phyloP scores from a whole-genome alignment of 2,113 vertebrate species.

The Cryptomyrus ogoouensis region DNA sequence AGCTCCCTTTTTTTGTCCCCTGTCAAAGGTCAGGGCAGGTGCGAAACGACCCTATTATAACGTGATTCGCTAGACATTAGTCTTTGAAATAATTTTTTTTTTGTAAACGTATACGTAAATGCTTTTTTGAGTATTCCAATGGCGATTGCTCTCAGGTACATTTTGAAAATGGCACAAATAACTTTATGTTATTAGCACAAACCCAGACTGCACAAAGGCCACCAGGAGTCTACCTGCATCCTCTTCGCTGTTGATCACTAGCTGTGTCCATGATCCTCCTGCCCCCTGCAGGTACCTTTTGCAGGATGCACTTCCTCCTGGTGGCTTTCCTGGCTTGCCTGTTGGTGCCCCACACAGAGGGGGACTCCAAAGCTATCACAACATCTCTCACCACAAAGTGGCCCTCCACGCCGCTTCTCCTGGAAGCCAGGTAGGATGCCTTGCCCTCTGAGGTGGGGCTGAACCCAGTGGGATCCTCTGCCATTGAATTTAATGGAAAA shows the following conservation, averaged over 20 bases:
- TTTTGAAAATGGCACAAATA: background rate
- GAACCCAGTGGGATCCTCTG: background rate
- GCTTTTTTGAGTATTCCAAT: background rate
- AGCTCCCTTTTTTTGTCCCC: background rate
- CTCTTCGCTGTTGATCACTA: background rate
- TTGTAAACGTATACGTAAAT: background rate
- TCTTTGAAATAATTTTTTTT: background rate
- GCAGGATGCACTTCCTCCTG: conserved; percentile 66
- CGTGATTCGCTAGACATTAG: background rate
- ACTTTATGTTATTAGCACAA: background rate
- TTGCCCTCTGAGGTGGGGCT: conserved; percentile 27
- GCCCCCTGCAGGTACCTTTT: conserved; percentile 38
- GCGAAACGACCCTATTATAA: background rate
- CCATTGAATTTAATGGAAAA: background rate
- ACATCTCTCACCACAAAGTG: conserved; percentile 91
- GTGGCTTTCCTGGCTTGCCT: conserved; percentile 61
- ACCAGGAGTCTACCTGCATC: background rate
- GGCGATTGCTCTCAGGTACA: background rate
- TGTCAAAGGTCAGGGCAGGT: conserved; percentile 1
- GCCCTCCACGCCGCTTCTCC: conserved; percentile 79
- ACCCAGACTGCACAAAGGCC: background rate
- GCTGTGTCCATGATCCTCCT: background rate
- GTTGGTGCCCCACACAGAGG: conserved; percentile 55
- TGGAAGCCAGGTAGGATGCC: conserved; percentile 80
- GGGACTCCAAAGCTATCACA: conserved; percentile 89